phyloP scores from a whole-genome alignment of 2,113 vertebrate genomes.

The Cyanistes caeruleus region DNA sequence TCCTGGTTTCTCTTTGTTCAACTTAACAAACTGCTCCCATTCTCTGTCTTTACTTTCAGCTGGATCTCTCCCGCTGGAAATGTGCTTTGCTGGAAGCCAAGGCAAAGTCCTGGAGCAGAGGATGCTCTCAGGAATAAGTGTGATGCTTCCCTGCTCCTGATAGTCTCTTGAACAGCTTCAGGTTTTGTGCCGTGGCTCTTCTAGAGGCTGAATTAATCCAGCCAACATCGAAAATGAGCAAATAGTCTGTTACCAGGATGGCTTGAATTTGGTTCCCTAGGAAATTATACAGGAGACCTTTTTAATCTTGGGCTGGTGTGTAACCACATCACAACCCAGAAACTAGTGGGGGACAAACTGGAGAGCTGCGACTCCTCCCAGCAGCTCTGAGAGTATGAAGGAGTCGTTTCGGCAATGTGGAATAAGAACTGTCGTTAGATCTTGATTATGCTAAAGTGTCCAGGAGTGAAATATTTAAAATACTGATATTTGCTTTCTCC shows the following conservation, averaged over 20 bases:
- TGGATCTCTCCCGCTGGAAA: background rate
- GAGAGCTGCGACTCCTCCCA: background rate
- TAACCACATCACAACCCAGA: background rate
- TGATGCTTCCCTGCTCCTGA: background rate
- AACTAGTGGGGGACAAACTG: background rate
- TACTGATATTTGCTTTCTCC: background rate
- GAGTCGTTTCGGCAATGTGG: background rate
- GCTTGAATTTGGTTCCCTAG: background rate
- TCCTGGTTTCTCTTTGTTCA: background rate
- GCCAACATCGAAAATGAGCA: background rate
- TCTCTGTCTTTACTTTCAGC: background rate
- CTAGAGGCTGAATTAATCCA: background rate
- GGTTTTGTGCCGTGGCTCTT: background rate
- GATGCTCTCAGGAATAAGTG: background rate
- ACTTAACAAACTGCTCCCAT: background rate
- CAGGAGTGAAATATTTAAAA: constrained; percentile 16
- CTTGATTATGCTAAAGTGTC: background rate
- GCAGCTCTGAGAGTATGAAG: background rate
- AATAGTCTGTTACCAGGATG: background rate
- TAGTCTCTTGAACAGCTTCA: background rate
- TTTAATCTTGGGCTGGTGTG: background rate
- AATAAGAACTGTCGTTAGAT: background rate
- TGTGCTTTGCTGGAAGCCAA: background rate
- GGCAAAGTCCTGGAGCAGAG: background rate
- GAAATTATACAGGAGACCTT: background rate